Evolutionary conservation across 2,113 vertebrate species (phyloP).

Genomic region (Actenoides hombroni): DNA sequence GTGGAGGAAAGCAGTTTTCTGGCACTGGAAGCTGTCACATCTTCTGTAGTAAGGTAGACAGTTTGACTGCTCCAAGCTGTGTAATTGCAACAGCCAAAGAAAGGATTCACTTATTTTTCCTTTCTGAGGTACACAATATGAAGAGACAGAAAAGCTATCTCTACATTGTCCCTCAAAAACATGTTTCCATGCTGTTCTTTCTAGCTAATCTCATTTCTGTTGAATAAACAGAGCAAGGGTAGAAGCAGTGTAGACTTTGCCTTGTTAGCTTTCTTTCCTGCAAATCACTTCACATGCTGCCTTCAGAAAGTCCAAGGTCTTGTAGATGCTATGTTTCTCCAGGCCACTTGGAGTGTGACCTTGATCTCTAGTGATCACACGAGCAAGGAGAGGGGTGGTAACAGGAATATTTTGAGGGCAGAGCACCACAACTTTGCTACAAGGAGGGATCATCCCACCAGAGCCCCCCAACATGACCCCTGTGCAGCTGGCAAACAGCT

Average conservation of each 20-base stretch:
- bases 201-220: background rate
- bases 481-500: background rate
- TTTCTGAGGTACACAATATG: background rate
- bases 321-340: background rate
- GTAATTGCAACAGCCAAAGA: constrained; percentile 12
- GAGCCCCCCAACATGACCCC: background rate
- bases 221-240: background rate
- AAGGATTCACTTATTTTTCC: background rate
- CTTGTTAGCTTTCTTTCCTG: background rate
- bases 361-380: background rate
- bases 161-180: background rate
- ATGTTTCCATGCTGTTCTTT: background rate
- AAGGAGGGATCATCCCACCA: rapidly evolving
- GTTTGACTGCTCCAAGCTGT: constrained; percentile 1
- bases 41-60: constrained; percentile 21
- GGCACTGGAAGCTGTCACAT: background rate
- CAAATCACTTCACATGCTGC: background rate
- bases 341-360: background rate
- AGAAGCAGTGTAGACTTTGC: background rate
- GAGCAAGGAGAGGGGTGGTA: background rate
- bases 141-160: background rate
- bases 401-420: background rate
- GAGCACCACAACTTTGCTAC: rapidly evolving
- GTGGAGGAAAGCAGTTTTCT: background rate
- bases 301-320: background rate